A percentile compares a stretch with the other conserved stretches of the same genome.
Evolutionary conservation across 2,888 invertebrate genomes (phyloP).

Genomic region (Clivina fossor): DNA sequence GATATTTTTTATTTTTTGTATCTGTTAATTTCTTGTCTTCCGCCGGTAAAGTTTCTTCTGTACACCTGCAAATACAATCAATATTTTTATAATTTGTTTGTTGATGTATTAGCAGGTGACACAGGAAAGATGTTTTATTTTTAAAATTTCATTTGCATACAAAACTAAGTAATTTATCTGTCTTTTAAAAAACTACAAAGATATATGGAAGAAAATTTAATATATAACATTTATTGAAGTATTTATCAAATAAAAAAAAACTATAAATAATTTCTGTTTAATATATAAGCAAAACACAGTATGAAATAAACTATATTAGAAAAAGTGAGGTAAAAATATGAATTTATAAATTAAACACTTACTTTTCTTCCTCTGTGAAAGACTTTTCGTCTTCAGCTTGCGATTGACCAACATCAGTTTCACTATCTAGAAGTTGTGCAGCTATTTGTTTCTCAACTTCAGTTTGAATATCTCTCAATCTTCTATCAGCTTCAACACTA

Average conservation of each 20-base stretch:
- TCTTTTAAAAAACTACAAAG: too few relatives aligned
- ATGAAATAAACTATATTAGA: background rate
- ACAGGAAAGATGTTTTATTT: background rate
- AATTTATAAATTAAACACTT: slow-evolving; percentile 7
- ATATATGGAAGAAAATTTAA: too few relatives aligned
- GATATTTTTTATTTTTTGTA: slow-evolving; percentile 14
- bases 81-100: slow-evolving; percentile 2
- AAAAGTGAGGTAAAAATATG: background rate
- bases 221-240: background rate
- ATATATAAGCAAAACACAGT: slow-evolving; percentile 1
- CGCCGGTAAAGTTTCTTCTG: slow-evolving; percentile 46
- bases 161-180: too few relatives aligned
- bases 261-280: background rate
- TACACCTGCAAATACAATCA: slow-evolving; percentile 44
- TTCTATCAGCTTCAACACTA: slow-evolving; percentile 59
- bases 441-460: slow-evolving; percentile 40
- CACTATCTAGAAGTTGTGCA: slow-evolving; percentile 14
- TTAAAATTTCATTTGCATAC: background rate
- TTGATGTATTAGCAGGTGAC: slow-evolving; percentile 25
- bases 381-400: background rate
- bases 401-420: slow-evolving; percentile 14
- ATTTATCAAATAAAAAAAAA: background rate
- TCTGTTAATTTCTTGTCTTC: slow-evolving; percentile 44
- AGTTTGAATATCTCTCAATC: slow-evolving; percentile 48
- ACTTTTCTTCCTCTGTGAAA: slow-evolving; percentile 3